Base-by-base conservation (phyloP, 2,797 vertebrate species). In the Epinephelus malabaricus region DNA sequence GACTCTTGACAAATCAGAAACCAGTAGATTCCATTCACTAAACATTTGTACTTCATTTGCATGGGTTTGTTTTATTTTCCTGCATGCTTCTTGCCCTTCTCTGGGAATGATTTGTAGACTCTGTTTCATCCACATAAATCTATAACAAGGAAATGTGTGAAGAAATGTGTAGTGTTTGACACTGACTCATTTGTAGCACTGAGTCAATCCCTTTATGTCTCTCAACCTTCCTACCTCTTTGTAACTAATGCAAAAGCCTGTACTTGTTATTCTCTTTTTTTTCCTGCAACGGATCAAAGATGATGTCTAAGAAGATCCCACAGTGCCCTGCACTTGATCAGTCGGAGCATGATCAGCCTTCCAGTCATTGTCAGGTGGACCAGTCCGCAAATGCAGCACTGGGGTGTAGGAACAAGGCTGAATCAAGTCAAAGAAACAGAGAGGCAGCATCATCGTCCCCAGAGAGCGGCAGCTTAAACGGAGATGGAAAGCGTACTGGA, bases 161-260 rank as follows among this genome's bases (percentile, higher is more conserved):
- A 34, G 34, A 34, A 70, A 66, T 46, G 17, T 73, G 34, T 69
- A 2, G 14, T 38, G 15, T 59, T 69, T 74, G n/a, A 38, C 45
- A 47, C 53, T 25, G 19, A 78, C 76, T 38, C 4, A 62, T 45
- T 47, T 45, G 15, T 19, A 30, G 19, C 10, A 2, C 6, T 43
- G 46, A 67, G 45, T 76, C 9, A 74, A 63, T 81, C 82, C 86
- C 85, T 58, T 78, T 89, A 75, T 90, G 69, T 86, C 64, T 82
- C 63, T 88, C 18, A 81, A 73, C 58, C 38, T 77, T 51, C 60
- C 38, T 91, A 64, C 43, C 23, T 92, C 50, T 89, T 70, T 89
- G 64, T 91, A 76, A 95, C 88, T 95, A 93, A 95, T 71, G 81
- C 89, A 89, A 79, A 85, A 94, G 92, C 86, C 62, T 93, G 81